phyloP scores from a whole-genome alignment of 1,140 invertebrate genomes.

The Bicyclus anynana region DNA sequence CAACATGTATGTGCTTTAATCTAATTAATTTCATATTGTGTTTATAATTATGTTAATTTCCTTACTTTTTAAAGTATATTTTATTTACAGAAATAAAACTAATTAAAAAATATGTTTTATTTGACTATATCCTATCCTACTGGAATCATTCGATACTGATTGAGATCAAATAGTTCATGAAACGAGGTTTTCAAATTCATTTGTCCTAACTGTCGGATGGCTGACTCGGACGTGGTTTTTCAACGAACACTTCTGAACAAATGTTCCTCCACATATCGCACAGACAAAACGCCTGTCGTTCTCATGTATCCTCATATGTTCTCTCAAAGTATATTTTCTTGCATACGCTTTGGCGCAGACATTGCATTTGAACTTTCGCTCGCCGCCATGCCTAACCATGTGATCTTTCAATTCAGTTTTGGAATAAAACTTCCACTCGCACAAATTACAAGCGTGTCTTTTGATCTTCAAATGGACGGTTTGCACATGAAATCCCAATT shows the following conservation, averaged over 20 bases:
- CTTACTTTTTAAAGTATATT: neutral
- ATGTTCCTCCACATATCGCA: conserved; percentile 71
- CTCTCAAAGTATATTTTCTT: conserved; percentile 83
- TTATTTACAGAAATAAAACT: too few species aligned
- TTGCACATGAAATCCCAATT: conserved; percentile 52
- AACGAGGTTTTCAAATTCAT: conserved; percentile 26
- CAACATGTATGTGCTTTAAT: neutral
- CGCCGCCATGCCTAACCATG: conserved; percentile 83
- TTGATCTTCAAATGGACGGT: conserved; percentile 68
- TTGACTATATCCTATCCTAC: too few species aligned
- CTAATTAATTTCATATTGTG: neutral
- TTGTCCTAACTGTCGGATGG: conserved; percentile 37
- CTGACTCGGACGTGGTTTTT: conserved; percentile 66
- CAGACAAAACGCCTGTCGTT: conserved; percentile 77
- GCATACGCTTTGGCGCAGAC: conserved; percentile 81
- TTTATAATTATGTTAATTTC: neutral
- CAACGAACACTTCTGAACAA: conserved; percentile 68
- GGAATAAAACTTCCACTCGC: conserved; percentile 80
- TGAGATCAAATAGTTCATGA: conserved; percentile 5
- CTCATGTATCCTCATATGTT: conserved; percentile 83
- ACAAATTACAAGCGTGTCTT: conserved; percentile 78
- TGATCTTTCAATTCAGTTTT: conserved; percentile 79
- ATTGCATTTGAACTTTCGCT: conserved; percentile 78
- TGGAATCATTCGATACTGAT: too few species aligned
- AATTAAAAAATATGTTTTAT: neutral